phyloP scores from a whole-genome alignment of 2,888 invertebrate species.

The Hesperia comma region DNA sequence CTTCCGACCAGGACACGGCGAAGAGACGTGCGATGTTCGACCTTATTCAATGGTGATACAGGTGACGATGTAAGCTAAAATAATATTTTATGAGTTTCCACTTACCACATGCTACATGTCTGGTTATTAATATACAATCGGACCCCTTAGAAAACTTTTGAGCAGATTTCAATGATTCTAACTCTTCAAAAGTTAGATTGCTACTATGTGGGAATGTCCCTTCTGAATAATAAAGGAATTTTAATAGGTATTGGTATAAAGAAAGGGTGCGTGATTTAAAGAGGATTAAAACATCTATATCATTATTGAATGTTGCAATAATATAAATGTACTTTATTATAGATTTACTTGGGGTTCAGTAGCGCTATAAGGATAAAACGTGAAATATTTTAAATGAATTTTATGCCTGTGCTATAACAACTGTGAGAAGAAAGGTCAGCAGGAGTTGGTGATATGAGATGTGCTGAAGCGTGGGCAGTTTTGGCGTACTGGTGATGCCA shows the following conservation, averaged over 20 bases:
- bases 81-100: constrained; percentile 39
- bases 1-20: constrained; percentile 44
- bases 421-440: too few species aligned
- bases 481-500: too few species aligned
- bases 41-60: constrained; percentile 38
- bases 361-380: too few species aligned
- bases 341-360: background rate
- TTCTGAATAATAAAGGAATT: constrained; percentile 1
- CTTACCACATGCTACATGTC: constrained; percentile 52
- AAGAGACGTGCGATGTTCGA: constrained; percentile 12
- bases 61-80: constrained; percentile 22
- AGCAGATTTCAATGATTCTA: constrained; percentile 35
- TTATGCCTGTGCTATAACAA: too few species aligned
- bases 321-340: background rate
- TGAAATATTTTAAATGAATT: too few species aligned
- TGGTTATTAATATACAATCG: constrained; percentile 52
- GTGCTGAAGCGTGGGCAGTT: too few species aligned
- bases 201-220: constrained; percentile 8
- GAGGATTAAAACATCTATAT: background rate
- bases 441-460: too few species aligned
- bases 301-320: background rate
- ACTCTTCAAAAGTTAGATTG: constrained; percentile 37
- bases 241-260: background rate
- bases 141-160: constrained; percentile 34
- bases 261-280: constrained; percentile 1